Evolutionary conservation across 1,140 invertebrate genomes (phyloP), one percentile per base, ranked within the genome.

Genomic region (Drosophila lini): DNA sequence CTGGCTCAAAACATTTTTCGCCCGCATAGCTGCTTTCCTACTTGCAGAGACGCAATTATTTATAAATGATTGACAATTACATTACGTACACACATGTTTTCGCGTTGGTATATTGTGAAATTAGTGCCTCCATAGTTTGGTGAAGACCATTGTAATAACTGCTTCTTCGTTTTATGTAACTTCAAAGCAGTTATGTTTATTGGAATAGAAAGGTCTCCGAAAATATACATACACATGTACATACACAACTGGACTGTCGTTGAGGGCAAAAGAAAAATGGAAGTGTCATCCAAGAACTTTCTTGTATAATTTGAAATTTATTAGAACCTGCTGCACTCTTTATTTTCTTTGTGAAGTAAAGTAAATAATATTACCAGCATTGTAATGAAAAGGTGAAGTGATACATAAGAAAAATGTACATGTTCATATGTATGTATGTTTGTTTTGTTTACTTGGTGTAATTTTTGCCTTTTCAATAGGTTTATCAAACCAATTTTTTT

Each of bases 21-120:
- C 6, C 22, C 25, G 11, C 31, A n/a, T 16, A 53, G 7, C 15
- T 42, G 28, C 19, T 36, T 8, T 38, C 11, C 31, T 1, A 3
- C 8, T 10, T 50, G 6, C 3, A 22, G 13, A 36, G 47, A 67
- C 38, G 34, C 60, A 31, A 48, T 25, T 52, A 41, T 44, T 41
- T 25, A 52, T 31, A 53, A 69, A 67, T 65, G 53, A 67, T 67
- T 42, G 38, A 55, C 65, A 53, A 53, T 69, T 68, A 69, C 41
- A 65, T 65, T 65, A 65, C 63, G 57, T 62, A 45, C 62, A 69
- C 47, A 67, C 47, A 67, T 53, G 61, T 53, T 67, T 69, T 69
- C 13, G 65, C 34, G 61, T 42, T 48, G 59, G 61, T 67, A 44
- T 34, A 53, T 69, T 69, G 61, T 65, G 62, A 67, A 65, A 53